Conservation (phyloP, 2,888 invertebrate genomes). For the Auanema sp. region DNA sequence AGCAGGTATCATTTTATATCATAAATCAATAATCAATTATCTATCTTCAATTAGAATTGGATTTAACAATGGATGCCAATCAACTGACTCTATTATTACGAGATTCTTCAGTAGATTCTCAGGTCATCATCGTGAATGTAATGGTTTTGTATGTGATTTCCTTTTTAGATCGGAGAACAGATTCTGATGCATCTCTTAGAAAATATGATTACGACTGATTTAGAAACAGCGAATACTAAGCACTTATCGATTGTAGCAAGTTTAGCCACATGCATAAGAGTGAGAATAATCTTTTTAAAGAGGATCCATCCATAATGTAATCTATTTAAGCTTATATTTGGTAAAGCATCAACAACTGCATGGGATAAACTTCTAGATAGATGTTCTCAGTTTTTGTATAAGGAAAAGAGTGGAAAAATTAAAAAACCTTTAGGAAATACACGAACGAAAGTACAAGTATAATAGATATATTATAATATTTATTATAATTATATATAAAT, state of each 20-base stretch:
- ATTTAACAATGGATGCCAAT: neutral
- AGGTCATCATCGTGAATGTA: neutral
- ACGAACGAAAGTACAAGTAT: conserved; percentile 30
- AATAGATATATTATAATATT: neutral
- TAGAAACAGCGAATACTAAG: conserved; percentile 73
- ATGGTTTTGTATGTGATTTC: neutral
- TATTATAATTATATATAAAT: conserved; percentile 11
- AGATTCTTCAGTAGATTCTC: neutral
- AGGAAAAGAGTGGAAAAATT: conserved; percentile 74
- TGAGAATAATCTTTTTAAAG: conserved; percentile 70
- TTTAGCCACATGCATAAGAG: conserved; percentile 79
- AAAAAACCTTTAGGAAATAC: conserved; percentile 37
- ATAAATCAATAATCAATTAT: neutral
- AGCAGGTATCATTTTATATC: conserved; percentile 26
- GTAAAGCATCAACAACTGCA: conserved; percentile 50
- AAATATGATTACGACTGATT: conserved; percentile 65
- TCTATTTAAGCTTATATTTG: conserved; percentile 46
- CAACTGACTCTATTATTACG: neutral
- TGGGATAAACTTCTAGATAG: conserved; percentile 72
- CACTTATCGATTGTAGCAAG: conserved; percentile 77
- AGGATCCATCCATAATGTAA: conserved; percentile 44
- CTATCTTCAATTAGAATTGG: neutral
- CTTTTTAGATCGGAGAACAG: conserved; percentile 51
- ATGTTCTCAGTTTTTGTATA: conserved; percentile 81
- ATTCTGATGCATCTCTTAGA: conserved; percentile 54